Evolutionary conservation across 2,888 invertebrate genomes (phyloP).

Genomic region (Gymnosoma rotundatum): DNA sequence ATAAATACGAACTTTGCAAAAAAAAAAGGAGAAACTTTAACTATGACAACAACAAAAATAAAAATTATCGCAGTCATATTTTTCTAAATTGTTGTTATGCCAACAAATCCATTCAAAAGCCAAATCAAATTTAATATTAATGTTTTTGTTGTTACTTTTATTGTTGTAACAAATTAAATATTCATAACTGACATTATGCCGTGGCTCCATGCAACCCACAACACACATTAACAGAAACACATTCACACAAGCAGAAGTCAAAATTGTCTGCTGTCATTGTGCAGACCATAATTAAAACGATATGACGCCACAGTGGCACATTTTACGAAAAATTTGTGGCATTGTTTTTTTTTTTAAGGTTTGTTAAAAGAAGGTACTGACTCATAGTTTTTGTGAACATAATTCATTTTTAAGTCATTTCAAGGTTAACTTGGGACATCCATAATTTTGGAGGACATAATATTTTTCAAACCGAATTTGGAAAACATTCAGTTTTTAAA

Average conservation of each 20-base stretch:
- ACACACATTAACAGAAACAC: conserved; percentile 42
- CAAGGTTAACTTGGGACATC: conserved; percentile 3
- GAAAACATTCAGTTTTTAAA: no score
- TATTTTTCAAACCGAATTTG: no score
- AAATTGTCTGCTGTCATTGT: conserved; percentile 37
- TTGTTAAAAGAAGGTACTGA: no score
- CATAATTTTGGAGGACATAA: no score
- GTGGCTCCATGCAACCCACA: conserved; percentile 49
- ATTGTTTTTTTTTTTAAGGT: not conserved
- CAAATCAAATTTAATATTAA: conserved; percentile 66
- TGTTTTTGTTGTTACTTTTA: conserved; percentile 42
- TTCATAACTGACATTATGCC: conserved; percentile 76
- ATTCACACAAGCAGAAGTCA: conserved; percentile 1
- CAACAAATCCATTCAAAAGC: conserved; percentile 60
- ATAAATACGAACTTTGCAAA: conserved; percentile 50
- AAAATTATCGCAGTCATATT: conserved; percentile 31
- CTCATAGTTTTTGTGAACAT: not conserved
- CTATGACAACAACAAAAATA: conserved; percentile 31
- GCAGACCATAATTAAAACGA: conserved; percentile 48
- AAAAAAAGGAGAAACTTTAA: conserved; percentile 20
- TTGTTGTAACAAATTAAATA: conserved; percentile 75
- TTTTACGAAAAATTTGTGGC: not conserved
- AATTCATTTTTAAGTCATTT: not conserved
- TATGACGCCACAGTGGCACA: conserved; percentile 44
- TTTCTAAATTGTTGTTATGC: conserved; percentile 45